Conservation (phyloP, 35 echinoderm and acorn worm species). For the Lytechinus variegatus region DNA sequence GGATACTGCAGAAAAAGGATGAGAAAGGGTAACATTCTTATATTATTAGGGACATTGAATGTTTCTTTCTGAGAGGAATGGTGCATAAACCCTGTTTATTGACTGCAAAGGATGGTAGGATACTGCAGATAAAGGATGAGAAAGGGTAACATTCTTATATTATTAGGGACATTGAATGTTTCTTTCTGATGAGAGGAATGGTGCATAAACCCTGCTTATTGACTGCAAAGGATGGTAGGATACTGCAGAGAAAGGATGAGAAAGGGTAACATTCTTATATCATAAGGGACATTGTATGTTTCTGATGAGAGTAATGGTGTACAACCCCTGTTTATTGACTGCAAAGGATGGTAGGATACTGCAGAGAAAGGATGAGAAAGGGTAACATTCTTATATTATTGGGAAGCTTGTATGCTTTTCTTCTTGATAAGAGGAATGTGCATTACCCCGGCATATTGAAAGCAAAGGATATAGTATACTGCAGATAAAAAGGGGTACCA, state of each 20-base stretch:
- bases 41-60: conserved; percentile 31
- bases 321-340: conserved; percentile 73
- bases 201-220: conserved; percentile 71
- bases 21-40: background rate
- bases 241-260: conserved; percentile 34
- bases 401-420: background rate
- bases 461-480: too few relatives aligned
- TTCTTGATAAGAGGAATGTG: conserved; percentile 5
- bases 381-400: background rate
- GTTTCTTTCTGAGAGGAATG: conserved; percentile 87
- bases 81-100: conserved; percentile 77
- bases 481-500: too few relatives aligned
- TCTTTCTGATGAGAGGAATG: conserved; percentile 80
- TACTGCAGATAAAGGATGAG: conserved; percentile 43
- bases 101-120: conserved; percentile 70
- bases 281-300: conserved; percentile 73
- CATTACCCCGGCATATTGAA: conserved; percentile 66
- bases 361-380: background rate
- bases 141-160: background rate
- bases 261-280: background rate
- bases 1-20: conserved; percentile 52
- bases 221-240: background rate
- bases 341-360: too few relatives aligned
- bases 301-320: conserved; percentile 78
- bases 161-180: conserved; percentile 51